Percentiles rank a stretch among this genome's conserved stretches.
Conservation (phyloP, 1,140 invertebrate genomes). For the Nomia melanderi region DNA sequence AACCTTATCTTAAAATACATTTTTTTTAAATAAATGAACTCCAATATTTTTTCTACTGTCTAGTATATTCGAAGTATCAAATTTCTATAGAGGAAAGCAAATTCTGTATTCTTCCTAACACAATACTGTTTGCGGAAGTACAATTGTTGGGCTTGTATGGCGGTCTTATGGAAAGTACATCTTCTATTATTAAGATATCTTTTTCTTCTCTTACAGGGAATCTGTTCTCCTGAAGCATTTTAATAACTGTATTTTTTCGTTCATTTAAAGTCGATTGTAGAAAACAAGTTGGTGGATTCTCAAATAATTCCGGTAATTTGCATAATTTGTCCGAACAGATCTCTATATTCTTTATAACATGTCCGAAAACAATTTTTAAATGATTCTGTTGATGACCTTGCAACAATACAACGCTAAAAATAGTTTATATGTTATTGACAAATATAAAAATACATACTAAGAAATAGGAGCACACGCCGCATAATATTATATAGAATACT, state of each 20-base stretch:
- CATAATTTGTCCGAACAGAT: conserved; percentile 53
- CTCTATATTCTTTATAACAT: conserved; percentile 69
- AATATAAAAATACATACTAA: background rate
- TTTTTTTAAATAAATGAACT: background rate
- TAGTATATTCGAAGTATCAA: background rate
- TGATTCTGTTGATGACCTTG: conserved; percentile 54
- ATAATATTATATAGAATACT: conserved; percentile 31
- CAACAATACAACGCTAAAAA: conserved; percentile 73
- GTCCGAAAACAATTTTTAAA: conserved; percentile 70
- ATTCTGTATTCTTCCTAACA: conserved; percentile 74
- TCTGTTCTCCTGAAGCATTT: conserved; percentile 70
- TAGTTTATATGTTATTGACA: conserved; percentile 22
- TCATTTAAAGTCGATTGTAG: conserved; percentile 43
- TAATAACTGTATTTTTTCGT: conserved; percentile 68
- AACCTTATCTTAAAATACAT: too few species aligned
- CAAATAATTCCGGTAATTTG: conserved; percentile 71
- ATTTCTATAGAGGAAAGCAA: conserved; percentile 29
- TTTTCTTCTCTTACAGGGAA: conserved; percentile 72
- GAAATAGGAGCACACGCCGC: background rate
- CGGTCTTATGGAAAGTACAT: conserved; percentile 72
- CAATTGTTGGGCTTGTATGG: conserved; percentile 74
- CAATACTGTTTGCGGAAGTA: conserved; percentile 70
- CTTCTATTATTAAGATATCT: conserved; percentile 68
- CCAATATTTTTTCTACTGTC: background rate
- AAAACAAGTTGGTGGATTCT: conserved; percentile 40